Conservation (phyloP, 2,797 vertebrate species). For the Cheirogaleus major region DNA sequence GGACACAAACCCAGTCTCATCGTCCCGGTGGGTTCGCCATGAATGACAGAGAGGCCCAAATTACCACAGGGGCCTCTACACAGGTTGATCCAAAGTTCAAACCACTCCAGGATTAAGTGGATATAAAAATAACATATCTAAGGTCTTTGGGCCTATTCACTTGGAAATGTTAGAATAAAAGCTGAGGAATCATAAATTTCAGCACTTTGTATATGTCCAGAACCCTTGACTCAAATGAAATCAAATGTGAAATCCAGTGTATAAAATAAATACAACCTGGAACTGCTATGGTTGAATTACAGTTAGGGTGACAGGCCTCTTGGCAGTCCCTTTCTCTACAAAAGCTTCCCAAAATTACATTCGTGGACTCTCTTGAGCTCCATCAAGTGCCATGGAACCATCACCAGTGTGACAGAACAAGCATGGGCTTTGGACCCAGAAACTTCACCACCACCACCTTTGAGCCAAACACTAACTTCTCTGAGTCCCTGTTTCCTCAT, state of each 20-base stretch:
- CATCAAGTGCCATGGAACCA: accelerated
- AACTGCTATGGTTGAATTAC: background rate
- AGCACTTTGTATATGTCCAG: background rate
- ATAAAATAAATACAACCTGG: background rate
- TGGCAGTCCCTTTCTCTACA: background rate
- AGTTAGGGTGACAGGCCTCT: background rate
- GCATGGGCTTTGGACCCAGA: background rate
- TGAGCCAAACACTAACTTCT: background rate
- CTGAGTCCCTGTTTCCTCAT: background rate
- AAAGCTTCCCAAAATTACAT: background rate
- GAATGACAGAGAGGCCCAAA: background rate
- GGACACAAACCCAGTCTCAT: background rate
- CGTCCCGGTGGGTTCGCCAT: background rate
- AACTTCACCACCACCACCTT: background rate
- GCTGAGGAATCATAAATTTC: background rate
- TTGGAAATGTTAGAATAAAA: background rate
- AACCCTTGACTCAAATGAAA: background rate
- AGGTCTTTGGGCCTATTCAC: background rate
- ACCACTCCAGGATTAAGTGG: background rate
- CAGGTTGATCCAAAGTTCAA: background rate
- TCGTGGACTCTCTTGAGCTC: background rate
- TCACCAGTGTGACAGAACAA: background rate
- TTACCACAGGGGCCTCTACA: background rate
- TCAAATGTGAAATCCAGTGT: background rate
- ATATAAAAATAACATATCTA: background rate